Percentiles rank a stretch among this genome's conserved stretches.
Evolutionary conservation across 2,113 vertebrate genomes (phyloP).

Genomic region (Gymnorhina tibicen): DNA sequence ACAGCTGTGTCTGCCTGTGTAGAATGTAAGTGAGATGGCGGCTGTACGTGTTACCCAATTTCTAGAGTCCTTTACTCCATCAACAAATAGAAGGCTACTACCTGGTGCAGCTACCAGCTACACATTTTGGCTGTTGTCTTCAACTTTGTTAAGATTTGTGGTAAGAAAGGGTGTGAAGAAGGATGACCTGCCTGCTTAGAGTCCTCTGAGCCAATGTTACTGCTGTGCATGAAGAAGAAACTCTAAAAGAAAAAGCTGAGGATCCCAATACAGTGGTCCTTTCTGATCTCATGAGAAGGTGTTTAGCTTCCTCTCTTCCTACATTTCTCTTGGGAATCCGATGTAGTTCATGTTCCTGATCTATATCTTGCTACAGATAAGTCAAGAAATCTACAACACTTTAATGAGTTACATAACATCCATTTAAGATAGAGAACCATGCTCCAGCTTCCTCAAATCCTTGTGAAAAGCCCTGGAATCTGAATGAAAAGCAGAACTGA

Average conservation of each 20-base stretch:
- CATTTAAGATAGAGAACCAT: background rate
- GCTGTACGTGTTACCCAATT: background rate
- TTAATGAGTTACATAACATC: background rate
- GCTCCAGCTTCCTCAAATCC: background rate
- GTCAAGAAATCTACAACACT: background rate
- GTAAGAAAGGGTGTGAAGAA: background rate
- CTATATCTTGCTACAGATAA: background rate
- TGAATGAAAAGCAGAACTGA: background rate
- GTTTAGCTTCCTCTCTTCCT: background rate
- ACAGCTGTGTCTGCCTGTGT: background rate
- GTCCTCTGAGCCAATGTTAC: background rate
- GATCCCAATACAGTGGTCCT: fast-evolving
- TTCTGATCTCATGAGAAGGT: background rate
- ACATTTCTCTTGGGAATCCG: background rate
- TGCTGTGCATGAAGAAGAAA: background rate
- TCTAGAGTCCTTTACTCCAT: background rate
- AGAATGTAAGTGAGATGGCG: background rate
- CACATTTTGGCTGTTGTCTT: background rate
- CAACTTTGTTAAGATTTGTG: background rate
- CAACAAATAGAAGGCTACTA: background rate
- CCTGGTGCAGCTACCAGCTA: background rate
- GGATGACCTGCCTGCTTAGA: background rate
- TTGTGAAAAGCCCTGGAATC: background rate
- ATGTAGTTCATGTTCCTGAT: background rate
- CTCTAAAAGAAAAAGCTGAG: background rate